Conservation (phyloP, 2,113 vertebrate species). For the Lophochroa leadbeateri region DNA sequence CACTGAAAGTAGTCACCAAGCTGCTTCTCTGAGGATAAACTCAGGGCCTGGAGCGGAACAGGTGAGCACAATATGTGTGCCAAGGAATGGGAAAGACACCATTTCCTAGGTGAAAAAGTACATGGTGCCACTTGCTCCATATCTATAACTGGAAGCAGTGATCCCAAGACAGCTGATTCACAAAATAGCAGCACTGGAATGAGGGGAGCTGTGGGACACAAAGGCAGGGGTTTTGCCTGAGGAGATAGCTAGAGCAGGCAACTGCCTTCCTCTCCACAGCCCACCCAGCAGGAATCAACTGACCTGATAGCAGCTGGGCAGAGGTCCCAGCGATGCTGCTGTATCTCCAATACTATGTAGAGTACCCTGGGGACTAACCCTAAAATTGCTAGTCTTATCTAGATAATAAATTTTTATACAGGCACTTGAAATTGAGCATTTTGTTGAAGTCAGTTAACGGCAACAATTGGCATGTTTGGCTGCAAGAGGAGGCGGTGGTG, state of each 20-base stretch:
- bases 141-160: not conserved
- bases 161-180: not conserved
- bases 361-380: not conserved
- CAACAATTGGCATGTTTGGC: not conserved
- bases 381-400: not conserved
- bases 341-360: not conserved
- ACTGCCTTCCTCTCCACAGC: not conserved
- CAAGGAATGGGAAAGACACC: not conserved
- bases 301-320: not conserved
- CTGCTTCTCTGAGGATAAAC: not conserved
- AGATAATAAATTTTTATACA: not conserved
- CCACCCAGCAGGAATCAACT: not conserved
- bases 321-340: not conserved
- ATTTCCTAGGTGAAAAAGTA: not conserved
- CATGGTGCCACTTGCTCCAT: not conserved
- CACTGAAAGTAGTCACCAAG: not conserved
- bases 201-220: not conserved
- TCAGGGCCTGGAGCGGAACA: not conserved
- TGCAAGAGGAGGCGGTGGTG: not conserved
- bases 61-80: not conserved
- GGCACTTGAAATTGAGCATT: not conserved
- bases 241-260: slow-evolving; percentile 13
- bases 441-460: not conserved
- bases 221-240: not conserved
- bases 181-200: slow-evolving; percentile 32